Conservation (phyloP, 2,888 invertebrate species). For the Oligia latruncula region DNA sequence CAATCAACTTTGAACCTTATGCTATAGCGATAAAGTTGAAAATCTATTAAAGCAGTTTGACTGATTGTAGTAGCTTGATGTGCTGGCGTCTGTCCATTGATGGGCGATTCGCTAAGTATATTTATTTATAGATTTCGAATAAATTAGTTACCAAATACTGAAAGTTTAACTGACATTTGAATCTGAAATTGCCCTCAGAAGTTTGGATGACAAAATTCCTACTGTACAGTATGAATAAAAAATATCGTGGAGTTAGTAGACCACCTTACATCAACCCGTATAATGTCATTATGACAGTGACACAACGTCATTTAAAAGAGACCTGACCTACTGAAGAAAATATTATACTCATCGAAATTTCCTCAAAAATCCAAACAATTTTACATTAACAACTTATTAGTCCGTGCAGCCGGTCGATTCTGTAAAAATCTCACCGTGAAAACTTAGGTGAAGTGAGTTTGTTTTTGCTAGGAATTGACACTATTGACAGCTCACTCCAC, state of each 20-base stretch:
- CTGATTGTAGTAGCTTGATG: too few species aligned
- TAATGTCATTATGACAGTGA: slow-evolving; percentile 14
- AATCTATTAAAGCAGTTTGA: too few species aligned
- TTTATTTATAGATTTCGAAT: background rate
- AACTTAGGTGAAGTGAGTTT: too few species aligned
- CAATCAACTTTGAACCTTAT: too few species aligned
- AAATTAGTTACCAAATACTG: background rate
- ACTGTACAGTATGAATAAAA: background rate
- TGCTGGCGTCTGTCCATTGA: background rate
- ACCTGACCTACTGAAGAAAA: slow-evolving; percentile 34
- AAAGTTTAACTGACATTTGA: too few species aligned
- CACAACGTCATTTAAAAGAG: background rate
- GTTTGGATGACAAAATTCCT: background rate
- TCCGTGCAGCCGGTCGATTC: background rate
- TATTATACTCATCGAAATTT: slow-evolving; percentile 23
- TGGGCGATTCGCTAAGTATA: too few species aligned
- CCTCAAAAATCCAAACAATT: slow-evolving; percentile 15
- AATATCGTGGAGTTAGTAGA: background rate
- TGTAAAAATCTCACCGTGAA: too few species aligned
- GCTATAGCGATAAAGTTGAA: too few species aligned
- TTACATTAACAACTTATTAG: slow-evolving; percentile 32
- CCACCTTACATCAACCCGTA: background rate
- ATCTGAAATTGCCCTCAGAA: too few species aligned
- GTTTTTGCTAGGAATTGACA: too few species aligned
- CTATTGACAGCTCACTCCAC: too few species aligned